Evolutionary conservation across 2,113 vertebrate genomes (phyloP), one percentile per base, ranked within the genome.

Genomic region (Amphiprion ocellaris): DNA sequence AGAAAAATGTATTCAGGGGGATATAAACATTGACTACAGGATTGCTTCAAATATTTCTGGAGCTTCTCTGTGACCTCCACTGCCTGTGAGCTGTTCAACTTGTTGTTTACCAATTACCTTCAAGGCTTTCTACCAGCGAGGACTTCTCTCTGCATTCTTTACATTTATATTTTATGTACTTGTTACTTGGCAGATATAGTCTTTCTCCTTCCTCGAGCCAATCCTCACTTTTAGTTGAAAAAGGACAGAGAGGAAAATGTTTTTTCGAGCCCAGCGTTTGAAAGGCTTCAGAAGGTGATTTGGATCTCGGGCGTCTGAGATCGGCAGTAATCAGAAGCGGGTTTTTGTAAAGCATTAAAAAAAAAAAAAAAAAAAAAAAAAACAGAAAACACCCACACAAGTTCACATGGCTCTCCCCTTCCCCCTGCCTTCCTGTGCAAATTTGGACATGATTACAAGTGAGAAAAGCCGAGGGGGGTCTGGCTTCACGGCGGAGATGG

Each of bases 381-480:
- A 16, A 74, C 71, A 37, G 26, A 74, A 82, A 91, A 93, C 93
- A 90, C 93, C 94, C 91, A 95, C 94, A 92, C 93, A 89, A 86
- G 90, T 91, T 93, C 82, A 91, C 89, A 85, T 90, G 84, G 78
- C 85, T 82, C 87, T 77, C 87, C 84, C 88, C 83, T 85, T 79
- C 91, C 92, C 91, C 85, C 86, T 77, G 85, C 86, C 92, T 93
- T 92, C 87, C 93, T 93, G 92, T 90, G 89, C 91, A 93, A 92
- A 93, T 94, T 94, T 93, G 89, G 94, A 94, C 93, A 93, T 93
- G 93, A 94, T 94, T 92, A 93, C 89, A 87, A 94, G 93, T 93
- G 92, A 93, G 92, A 88, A 91, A 93, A 93, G 87, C 93, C 85
- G 73, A 92, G 93, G 94, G 94, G 92, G 94, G 94, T 92, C 94